Percentiles rank a stretch among this genome's conserved stretches.
phyloP scores from a whole-genome alignment of 2,113 vertebrate species.

The Polyodon spathula region DNA sequence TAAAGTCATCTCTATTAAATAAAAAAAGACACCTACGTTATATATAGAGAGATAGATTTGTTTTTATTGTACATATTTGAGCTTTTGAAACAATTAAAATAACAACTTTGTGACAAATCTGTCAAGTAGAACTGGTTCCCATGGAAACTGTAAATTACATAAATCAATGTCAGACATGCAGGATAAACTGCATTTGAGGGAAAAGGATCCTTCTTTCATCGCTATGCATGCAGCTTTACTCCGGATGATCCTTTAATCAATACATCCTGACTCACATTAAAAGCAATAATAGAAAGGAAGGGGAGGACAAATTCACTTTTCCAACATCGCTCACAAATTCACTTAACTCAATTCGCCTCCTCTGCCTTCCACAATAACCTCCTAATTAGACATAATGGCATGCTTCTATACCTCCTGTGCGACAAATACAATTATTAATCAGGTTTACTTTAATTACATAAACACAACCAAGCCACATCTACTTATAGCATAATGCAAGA shows the following conservation, averaged over 20 bases:
- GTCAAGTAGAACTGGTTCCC: not conserved
- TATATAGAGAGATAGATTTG: not conserved
- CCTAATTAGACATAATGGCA: conserved; percentile 35
- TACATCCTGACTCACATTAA: not conserved
- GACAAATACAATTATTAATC: conserved; percentile 52
- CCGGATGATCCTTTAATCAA: not conserved
- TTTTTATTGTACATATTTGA: not conserved
- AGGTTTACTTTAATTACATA: conserved; percentile 41
- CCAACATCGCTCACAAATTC: not conserved
- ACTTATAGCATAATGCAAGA: conserved; percentile 35
- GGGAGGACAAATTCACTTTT: not conserved
- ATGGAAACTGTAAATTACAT: not conserved
- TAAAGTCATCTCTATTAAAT: conserved; percentile 83
- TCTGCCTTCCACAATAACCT: not conserved
- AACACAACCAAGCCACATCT: conserved; percentile 29
- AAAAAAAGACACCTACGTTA: conserved; percentile 14
- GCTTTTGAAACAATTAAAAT: not conserved
- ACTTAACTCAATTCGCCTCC: not conserved
- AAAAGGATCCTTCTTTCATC: not conserved
- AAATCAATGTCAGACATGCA: not conserved
- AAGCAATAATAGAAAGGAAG: not conserved
- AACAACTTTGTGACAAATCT: no score
- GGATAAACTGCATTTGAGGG: not conserved
- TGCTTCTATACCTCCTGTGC: conserved; percentile 27
- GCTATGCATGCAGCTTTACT: not conserved